Conservation (phyloP, 2,797 vertebrate genomes). For the Sus cebifrons region DNA sequence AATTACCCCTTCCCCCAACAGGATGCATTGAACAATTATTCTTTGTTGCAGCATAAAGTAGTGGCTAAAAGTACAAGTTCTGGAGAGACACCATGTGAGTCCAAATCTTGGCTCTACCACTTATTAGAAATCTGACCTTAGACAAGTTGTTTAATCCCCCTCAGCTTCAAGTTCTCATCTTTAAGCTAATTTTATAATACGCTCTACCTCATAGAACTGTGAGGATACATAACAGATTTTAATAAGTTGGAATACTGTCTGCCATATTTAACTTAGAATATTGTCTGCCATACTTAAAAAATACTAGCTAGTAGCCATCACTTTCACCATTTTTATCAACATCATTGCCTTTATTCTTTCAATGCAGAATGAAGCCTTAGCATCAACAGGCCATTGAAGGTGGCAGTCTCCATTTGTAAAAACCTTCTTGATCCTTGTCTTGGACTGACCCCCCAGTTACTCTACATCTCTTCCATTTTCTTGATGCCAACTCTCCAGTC, state of each 20-base stretch:
- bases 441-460: not conserved
- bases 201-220: not conserved
- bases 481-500: not conserved
- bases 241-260: not conserved
- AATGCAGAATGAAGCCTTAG: not conserved
- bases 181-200: not conserved
- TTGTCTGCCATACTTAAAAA: not conserved
- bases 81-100: not conserved
- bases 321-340: not conserved
- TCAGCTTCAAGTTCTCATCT: not conserved
- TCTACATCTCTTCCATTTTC: not conserved
- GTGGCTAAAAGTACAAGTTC: not conserved
- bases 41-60: not conserved
- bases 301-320: not conserved
- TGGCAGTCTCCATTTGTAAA: not conserved
- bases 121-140: constrained; percentile 15
- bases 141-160: not conserved
- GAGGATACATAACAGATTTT: constrained; percentile 23
- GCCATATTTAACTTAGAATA: not conserved
- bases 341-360: not conserved
- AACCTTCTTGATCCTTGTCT: not conserved
- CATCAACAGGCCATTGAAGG: not conserved
- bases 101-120: not conserved
- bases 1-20: not conserved
- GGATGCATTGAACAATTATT: not conserved